phyloP scores from a whole-genome alignment of 2,113 vertebrate genomes.

The Scomber japonicus region DNA sequence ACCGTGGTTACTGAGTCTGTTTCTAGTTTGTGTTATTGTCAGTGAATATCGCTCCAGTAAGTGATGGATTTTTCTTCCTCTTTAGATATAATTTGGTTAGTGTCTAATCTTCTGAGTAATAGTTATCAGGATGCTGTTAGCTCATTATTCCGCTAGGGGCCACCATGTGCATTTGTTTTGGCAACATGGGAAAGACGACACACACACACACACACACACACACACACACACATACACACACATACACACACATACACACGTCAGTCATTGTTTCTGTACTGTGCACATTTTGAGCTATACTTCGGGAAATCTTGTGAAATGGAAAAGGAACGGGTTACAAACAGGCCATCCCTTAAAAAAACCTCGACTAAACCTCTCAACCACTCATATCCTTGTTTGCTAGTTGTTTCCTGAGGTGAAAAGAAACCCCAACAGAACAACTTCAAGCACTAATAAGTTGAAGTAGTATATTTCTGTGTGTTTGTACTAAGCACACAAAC shows the following conservation, averaged over 20 bases:
- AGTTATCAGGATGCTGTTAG: conserved; percentile 23
- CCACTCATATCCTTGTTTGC: not conserved
- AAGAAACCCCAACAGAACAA: conserved; percentile 33
- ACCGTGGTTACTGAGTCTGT: no score
- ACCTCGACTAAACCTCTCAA: not conserved
- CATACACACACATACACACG: not conserved
- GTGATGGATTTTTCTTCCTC: not conserved
- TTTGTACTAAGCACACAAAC: conserved; percentile 53
- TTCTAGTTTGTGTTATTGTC: no score
- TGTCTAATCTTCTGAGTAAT: no score
- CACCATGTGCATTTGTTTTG: conserved; percentile 28
- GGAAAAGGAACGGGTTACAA: not conserved
- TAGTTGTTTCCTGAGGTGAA: conserved; percentile 60
- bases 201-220: conserved; percentile 17
- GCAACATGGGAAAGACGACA: conserved; percentile 13
- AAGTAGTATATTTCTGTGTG: not conserved
- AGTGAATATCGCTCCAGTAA: no score
- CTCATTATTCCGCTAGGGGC: conserved; percentile 48
- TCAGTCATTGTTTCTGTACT: not conserved
- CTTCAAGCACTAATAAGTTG: conserved; percentile 14
- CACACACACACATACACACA: not conserved
- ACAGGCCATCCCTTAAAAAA: conserved; percentile 8
- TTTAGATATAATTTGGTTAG: not conserved
- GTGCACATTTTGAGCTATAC: conserved; percentile 8
- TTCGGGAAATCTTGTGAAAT: conserved; percentile 10